Conservation (phyloP, 2,888 invertebrate species). For the Galerucella nymphaeae region DNA sequence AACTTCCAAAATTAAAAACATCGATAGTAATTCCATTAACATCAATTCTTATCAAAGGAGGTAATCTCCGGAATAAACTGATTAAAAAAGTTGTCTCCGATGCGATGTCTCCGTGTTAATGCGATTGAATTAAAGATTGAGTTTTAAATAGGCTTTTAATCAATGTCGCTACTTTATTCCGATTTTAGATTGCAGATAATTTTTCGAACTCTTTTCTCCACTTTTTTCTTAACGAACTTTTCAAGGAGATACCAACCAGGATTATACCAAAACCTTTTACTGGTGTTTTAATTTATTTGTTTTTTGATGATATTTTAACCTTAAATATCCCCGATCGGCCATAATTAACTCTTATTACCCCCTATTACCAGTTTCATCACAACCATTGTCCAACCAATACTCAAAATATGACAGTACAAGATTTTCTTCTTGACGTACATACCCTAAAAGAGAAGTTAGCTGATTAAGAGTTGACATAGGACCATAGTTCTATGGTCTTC, state of each 20-base stretch:
- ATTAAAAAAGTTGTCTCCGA: constrained; percentile 65
- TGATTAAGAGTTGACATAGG: too few species aligned
- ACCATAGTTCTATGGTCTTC: too few species aligned
- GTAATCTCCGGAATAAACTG: constrained; percentile 64
- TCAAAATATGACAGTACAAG: too few species aligned
- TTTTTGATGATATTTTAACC: too few species aligned
- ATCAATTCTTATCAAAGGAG: constrained; percentile 62
- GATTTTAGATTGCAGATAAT: constrained; percentile 60
- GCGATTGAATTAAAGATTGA: constrained; percentile 66
- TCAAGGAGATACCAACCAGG: constrained; percentile 9
- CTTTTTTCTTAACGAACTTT: constrained; percentile 37
- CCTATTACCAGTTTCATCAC: too few species aligned
- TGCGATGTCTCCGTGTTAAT: constrained; percentile 52
- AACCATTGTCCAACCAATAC: too few species aligned
- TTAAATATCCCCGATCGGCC: not conserved
- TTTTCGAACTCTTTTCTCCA: constrained; percentile 47
- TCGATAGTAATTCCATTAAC: constrained; percentile 65
- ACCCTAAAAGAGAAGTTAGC: too few species aligned
- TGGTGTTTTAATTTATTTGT: not conserved
- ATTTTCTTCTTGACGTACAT: too few species aligned
- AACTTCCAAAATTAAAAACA: constrained; percentile 56
- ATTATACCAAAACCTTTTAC: constrained; percentile 8
- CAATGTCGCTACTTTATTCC: constrained; percentile 65
- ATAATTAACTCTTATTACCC: too few species aligned
- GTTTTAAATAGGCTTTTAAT: constrained; percentile 64